Evolutionary conservation across 2,113 vertebrate species (phyloP).

Genomic region (Gadus chalcogrammus): DNA sequence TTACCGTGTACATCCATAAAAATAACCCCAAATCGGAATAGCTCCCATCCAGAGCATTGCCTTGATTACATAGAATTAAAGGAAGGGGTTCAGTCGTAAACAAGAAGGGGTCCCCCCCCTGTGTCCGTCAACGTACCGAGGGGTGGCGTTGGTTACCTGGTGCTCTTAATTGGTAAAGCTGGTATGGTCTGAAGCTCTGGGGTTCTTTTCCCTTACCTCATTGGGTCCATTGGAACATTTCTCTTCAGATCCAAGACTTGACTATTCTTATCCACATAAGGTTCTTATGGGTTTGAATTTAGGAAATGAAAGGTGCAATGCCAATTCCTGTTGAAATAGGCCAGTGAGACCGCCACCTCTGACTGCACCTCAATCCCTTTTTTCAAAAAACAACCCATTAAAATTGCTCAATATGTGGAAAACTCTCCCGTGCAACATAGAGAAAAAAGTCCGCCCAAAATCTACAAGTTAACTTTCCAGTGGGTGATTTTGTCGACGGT

Average conservation of each 20-base stretch:
- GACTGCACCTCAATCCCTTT: background rate
- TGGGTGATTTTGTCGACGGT: background rate
- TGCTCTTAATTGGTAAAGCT: slow-evolving; percentile 55
- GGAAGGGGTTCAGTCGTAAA: slow-evolving; percentile 66
- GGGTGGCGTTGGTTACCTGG: slow-evolving; percentile 21
- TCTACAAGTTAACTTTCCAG: slow-evolving; percentile 17
- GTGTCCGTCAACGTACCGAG: slow-evolving; percentile 55
- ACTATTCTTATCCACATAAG: slow-evolving; percentile 25
- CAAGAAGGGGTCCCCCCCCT: slow-evolving; percentile 37
- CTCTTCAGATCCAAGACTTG: slow-evolving; percentile 19
- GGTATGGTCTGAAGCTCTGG: slow-evolving; percentile 40
- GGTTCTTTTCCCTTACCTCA: slow-evolving; percentile 61
- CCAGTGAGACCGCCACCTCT: too few relatives aligned
- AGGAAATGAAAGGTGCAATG: background rate
- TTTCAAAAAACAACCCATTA: background rate
- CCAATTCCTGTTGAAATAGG: background rate
- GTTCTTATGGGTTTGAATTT: slow-evolving; percentile 20
- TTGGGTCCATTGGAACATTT: slow-evolving; percentile 42
- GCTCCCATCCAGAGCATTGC: slow-evolving; percentile 56
- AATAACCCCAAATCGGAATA: slow-evolving; percentile 73
- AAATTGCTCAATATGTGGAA: background rate
- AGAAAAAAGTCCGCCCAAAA: slow-evolving; percentile 22
- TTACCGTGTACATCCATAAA: slow-evolving; percentile 76
- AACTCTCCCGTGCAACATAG: slow-evolving; percentile 15
- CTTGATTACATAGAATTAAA: slow-evolving; percentile 72